Evolutionary conservation across 2,113 vertebrate genomes (phyloP), one percentile per base, ranked within the genome.

Genomic region (Lanius collurio): DNA sequence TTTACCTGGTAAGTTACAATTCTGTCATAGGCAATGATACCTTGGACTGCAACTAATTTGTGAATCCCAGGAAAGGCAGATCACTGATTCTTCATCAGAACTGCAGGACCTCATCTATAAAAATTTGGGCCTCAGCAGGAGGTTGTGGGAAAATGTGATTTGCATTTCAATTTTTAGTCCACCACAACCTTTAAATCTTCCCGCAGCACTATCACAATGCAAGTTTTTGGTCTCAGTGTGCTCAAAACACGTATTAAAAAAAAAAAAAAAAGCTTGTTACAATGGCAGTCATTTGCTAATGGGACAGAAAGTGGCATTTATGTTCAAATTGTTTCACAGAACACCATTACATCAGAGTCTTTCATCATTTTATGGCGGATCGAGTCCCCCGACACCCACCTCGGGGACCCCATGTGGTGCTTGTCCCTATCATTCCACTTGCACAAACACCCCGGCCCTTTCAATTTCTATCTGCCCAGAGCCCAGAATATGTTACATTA

Each of bases 151-250:
- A 86, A 97, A 92, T 81, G 91, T 94, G 95, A 98, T 98, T 98
- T 98, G 97, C 98, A 98, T 98, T 97, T 98, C 96, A 97, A 97
- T 98, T 95, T 92, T 90, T 75, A 96, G 97, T 95, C 95, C 97
- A 90, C 84, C 39, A 68, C 87, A 96, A 96, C 97, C 94, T 98
- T 98, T 97, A 97, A 95, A 97, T 97, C 96, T 96, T 90, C 71
- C 87, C 10, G 71, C 85, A 41, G 46, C 62, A 73, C 59, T 76
- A 83, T 84, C 95, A 98, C 96, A 98, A 94, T 95, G 84, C 67
- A 93, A 97, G 94, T 85, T 93, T 82, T 91, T 87, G 75, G 84
- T 93, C 90, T 87, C 73, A 15, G 65, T 90, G 49, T 91, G 79
- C 84, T 97, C 93, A 94, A 94, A 96, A 93, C 53, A 84, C 28